Percentiles rank a stretch among this genome's conserved stretches.
These are phyloP conservation scores for Rhysida immarginata DNA, from an alignment of 1,140 invertebrate species.

Conservation along the genomic window DNA sequence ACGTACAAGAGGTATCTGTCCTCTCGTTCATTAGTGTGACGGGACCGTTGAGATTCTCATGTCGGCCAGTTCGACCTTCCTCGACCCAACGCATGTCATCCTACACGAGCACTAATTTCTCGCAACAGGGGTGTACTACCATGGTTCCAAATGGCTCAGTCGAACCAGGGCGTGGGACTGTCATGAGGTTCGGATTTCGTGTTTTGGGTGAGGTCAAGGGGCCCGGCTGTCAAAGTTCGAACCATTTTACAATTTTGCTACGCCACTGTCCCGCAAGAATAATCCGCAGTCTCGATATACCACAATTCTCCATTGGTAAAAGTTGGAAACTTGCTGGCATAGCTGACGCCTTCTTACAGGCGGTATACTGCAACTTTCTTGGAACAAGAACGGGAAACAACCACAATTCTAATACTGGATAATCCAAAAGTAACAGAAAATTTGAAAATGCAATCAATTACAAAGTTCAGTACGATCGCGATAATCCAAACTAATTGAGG, in stretches of 20 bases:
- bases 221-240: too few relatives aligned
- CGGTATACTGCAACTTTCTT: neutral
- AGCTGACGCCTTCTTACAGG: neutral
- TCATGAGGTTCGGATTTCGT: too few relatives aligned
- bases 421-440: too few relatives aligned
- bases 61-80: neutral
- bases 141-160: too few relatives aligned
- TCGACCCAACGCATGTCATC: neutral
- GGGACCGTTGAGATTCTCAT: neutral
- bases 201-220: too few relatives aligned
- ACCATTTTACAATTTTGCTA: too few relatives aligned
- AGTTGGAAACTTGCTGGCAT: neutral
- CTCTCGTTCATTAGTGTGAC: neutral
- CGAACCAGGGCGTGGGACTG: too few relatives aligned
- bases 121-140: too few relatives aligned
- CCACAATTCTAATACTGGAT: neutral
- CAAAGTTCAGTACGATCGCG: too few relatives aligned
- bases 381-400: neutral
- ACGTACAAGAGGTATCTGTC: neutral
- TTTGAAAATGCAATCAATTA: too few relatives aligned
- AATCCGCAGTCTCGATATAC: neutral
- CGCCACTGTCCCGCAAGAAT: neutral
- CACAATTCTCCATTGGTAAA: neutral
- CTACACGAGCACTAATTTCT: neutral
- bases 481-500: too few relatives aligned